These are phyloP conservation scores for Zalophus californianus DNA, from an alignment of 2,797 vertebrate genomes.

Conservation along the genomic window DNA sequence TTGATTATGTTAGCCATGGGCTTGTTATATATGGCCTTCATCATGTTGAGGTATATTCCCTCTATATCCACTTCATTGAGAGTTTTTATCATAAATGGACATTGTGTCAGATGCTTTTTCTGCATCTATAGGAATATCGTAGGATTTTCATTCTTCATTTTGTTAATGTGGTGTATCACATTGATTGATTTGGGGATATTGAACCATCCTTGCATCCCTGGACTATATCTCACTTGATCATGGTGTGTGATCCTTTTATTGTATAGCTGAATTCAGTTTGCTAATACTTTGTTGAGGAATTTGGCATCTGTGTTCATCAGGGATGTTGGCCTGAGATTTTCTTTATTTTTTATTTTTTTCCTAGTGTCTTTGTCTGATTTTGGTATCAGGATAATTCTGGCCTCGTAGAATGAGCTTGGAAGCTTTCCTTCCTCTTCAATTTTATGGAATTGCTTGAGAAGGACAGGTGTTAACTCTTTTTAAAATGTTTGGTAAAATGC, in stretches of 20 bases:
- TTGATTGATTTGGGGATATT: too few species aligned
- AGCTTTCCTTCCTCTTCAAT: neutral
- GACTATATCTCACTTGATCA: neutral
- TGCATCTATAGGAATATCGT: neutral
- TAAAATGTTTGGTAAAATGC: neutral
- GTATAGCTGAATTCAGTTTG: neutral
- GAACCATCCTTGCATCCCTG: neutral
- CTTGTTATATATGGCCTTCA: neutral
- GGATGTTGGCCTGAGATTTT: neutral
- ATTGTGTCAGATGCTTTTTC: neutral
- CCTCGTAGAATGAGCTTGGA: neutral
- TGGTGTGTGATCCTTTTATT: neutral
- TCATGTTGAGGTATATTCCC: neutral
- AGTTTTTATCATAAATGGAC: neutral
- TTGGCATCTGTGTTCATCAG: neutral
- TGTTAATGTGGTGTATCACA: rapidly evolving
- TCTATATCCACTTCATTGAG: neutral
- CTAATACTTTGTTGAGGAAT: neutral
- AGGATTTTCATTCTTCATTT: neutral
- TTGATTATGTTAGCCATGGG: neutral
- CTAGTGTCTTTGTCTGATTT: neutral
- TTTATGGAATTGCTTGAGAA: neutral
- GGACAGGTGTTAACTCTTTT: neutral
- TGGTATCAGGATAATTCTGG: neutral
- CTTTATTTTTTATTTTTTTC: neutral